Evolutionary conservation across 2,113 vertebrate genomes (phyloP), one percentile per base, ranked within the genome.

Genomic region (Aspidoscelis tigris): DNA sequence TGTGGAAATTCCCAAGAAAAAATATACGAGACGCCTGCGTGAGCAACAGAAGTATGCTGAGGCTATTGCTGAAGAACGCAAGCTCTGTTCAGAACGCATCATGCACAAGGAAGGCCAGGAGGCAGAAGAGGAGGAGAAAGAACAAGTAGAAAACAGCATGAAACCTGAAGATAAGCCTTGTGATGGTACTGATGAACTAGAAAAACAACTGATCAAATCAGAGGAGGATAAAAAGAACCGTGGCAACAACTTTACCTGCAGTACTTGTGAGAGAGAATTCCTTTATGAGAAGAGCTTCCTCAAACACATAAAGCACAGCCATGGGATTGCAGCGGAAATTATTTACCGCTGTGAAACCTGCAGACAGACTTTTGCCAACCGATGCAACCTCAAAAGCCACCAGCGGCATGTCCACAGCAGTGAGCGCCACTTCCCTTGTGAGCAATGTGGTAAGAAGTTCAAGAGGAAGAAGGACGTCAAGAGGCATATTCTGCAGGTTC

Each of bases 381-480:
- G 98, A 84, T 98, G 98, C 95, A 99, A 99, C 95, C 95, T 99
- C 73, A 98, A 97, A 94, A 97, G 98, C 94, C 99, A 99, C 20
- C 97, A 99, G 90, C 96, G 96, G 64, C 98, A 99, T 0, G 99
- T 99, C 20, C 99, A 99, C 95, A 99, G 95, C 82, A 97, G 95
- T 0, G 98, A 99, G 92, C 96, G 98, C 68, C 98, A 96, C 72
- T 99, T 98, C 89, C 89, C 96, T 0, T 99, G 98, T 3, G 95
- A 96, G 33, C 93, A 97, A 83, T 99, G 99, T 84, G 86, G 93
- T 16, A 99, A 99, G 95, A 97, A 97, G 91, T 99, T 99, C 95
- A 99, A 99, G 90, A 95, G 99, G 85, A 98, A 98, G 96, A 99
- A 99, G 95, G 98, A 99, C 5, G 98, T 99, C 58, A 97, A 96